phyloP scores from a whole-genome alignment of 2,113 vertebrate species.

The Alexandromys fortis region DNA sequence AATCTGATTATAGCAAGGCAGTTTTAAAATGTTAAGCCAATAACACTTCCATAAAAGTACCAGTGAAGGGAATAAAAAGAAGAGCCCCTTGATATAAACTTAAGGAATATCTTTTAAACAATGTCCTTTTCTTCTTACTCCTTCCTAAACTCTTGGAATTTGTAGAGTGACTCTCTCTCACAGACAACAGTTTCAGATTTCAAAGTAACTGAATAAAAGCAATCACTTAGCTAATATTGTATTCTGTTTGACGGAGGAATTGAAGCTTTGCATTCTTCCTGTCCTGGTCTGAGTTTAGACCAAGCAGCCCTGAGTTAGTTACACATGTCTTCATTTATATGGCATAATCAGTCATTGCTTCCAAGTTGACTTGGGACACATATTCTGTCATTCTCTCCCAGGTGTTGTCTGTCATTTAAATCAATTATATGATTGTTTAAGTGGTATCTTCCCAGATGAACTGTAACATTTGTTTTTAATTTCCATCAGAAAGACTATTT shows the following conservation, averaged over 20 bases:
- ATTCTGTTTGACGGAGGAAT: conserved; percentile 24
- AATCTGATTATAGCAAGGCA: conserved; percentile 34
- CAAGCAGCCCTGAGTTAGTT: background rate
- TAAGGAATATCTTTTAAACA: conserved; percentile 69
- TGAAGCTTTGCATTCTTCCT: background rate
- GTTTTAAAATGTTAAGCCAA: conserved; percentile 66
- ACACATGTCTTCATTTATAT: background rate
- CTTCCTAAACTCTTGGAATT: conserved; percentile 52
- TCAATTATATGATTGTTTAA: background rate
- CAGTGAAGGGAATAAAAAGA: conserved; percentile 48
- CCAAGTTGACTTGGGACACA: background rate
- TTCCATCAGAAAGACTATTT: background rate
- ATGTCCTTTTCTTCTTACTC: conserved; percentile 37
- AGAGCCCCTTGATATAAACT: conserved; percentile 46
- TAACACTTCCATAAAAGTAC: conserved; percentile 66
- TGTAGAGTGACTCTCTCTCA: conserved; percentile 31
- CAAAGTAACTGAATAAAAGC: conserved; percentile 54
- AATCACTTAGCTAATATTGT: conserved; percentile 37
- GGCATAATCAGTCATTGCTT: background rate
- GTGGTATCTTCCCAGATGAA: background rate
- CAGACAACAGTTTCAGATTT: conserved; percentile 45
- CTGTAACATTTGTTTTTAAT: background rate
- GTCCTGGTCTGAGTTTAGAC: background rate
- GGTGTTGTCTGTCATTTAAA: background rate
- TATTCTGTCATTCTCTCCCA: background rate